Evolutionary conservation across 2,113 vertebrate genomes (phyloP).

Genomic region (Chroicocephalus ridibundus): DNA sequence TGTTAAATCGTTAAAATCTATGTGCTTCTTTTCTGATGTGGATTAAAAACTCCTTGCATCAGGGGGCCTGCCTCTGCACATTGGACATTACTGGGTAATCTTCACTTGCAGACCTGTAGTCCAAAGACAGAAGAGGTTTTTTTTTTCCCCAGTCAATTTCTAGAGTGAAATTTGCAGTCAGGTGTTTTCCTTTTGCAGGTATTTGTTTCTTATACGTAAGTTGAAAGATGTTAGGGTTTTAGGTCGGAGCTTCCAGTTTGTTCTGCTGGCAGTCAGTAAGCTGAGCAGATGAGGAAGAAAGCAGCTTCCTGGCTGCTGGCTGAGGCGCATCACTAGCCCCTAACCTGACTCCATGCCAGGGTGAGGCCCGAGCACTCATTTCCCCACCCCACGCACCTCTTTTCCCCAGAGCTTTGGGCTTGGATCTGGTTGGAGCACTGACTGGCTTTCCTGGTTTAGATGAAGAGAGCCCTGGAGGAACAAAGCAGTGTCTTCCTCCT

Average conservation of each 20-base stretch:
- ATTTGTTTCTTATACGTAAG: not conserved
- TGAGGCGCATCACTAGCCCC: not conserved
- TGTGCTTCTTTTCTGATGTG: not conserved
- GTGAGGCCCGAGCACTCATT: not conserved
- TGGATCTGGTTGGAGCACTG: not conserved
- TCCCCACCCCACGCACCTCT: not conserved
- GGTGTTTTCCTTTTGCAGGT: not conserved
- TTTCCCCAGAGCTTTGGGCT: not conserved
- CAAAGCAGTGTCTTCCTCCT: not conserved
- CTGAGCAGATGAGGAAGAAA: not conserved
- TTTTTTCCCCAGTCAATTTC: not conserved
- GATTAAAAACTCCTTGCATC: not conserved
- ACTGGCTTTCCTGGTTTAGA: not conserved
- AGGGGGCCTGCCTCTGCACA: not conserved
- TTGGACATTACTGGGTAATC: not conserved
- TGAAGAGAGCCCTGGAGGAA: not conserved
- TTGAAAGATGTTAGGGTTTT: not conserved
- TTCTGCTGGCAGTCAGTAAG: accelerated
- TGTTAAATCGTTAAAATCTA: not conserved
- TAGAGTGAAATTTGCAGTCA: not conserved
- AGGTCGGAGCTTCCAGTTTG: not conserved
- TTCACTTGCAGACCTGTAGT: not conserved
- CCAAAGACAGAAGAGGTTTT: not conserved
- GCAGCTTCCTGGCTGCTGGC: not conserved
- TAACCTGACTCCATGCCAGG: not conserved